Percentiles rank a stretch among this genome's conserved stretches.
Conservation (phyloP, 2,888 invertebrate genomes). For the Netelia virgata region DNA sequence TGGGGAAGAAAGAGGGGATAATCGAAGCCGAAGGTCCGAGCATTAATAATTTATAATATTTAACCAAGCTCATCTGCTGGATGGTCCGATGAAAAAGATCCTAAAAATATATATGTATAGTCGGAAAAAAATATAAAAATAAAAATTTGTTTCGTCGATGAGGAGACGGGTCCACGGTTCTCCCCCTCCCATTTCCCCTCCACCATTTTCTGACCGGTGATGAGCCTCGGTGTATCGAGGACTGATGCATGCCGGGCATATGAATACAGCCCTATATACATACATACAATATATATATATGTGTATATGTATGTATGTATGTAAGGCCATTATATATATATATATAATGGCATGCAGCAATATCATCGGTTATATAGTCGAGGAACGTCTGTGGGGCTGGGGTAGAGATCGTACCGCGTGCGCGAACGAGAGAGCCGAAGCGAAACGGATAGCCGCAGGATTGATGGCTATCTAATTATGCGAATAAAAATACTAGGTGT, state of each 20-base stretch:
- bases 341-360: slow-evolving; percentile 27
- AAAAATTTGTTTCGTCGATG: slow-evolving; percentile 50
- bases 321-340: too few species aligned
- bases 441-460: slow-evolving; percentile 74
- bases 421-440: slow-evolving; percentile 43
- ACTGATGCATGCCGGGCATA: slow-evolving; percentile 35
- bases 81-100: slow-evolving; percentile 39
- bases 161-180: neutral
- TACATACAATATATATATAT: neutral
- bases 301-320: neutral
- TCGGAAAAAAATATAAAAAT: slow-evolving; percentile 11
- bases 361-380: slow-evolving; percentile 34
- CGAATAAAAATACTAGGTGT: slow-evolving; percentile 76
- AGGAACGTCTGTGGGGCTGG: slow-evolving; percentile 35
- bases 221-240: slow-evolving; percentile 45
- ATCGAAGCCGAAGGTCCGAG: slow-evolving; percentile 22
- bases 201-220: slow-evolving; percentile 20
- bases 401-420: slow-evolving; percentile 52
- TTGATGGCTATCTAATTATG: slow-evolving; percentile 82
- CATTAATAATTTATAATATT: slow-evolving; percentile 67
- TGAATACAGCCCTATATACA: slow-evolving; percentile 1
- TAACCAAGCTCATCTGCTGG: slow-evolving; percentile 51
- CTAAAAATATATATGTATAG: slow-evolving; percentile 6
- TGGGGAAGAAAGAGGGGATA: slow-evolving; percentile 1
- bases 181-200: neutral